A percentile compares a stretch with the other conserved stretches of the same genome.
Evolutionary conservation across 2,797 vertebrate species (phyloP).

Genomic region (Amblyraja radiata): DNA sequence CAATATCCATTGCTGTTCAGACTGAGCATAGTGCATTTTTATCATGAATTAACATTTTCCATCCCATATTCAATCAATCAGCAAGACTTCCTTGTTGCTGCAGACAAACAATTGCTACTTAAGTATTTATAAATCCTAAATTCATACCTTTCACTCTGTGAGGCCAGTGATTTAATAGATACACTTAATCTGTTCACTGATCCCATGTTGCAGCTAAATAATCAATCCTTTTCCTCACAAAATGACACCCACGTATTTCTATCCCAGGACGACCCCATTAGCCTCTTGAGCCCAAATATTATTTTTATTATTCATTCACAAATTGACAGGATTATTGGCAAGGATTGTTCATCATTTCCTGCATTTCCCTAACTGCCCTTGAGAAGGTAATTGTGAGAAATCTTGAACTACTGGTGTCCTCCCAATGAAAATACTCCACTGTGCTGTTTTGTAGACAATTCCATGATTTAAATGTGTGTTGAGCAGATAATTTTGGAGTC

Average conservation of each 20-base stretch:
- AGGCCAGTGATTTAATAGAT: neutral
- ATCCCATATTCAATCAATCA: neutral
- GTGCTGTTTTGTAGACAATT: no score
- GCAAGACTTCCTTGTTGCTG: neutral
- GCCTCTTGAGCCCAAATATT: neutral
- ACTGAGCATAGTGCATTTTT: neutral
- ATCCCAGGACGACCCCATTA: neutral
- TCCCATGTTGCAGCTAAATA: neutral
- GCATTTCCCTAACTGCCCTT: no score
- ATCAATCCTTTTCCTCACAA: neutral
- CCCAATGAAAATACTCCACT: no score
- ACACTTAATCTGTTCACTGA: neutral
- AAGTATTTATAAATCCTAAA: neutral
- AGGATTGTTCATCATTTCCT: no score
- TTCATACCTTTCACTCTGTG: neutral
- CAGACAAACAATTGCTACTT: neutral
- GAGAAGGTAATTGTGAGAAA: no score
- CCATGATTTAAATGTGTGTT: no score
- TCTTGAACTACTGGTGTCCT: no score
- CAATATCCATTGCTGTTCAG: constrained; percentile 7
- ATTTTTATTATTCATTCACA: no score
- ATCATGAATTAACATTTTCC: neutral
- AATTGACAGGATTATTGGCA: no score
- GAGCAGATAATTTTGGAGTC: no score
- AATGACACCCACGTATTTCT: neutral